Base-by-base conservation (phyloP, 2,113 vertebrate species). In the Oreotragus oreotragus region DNA sequence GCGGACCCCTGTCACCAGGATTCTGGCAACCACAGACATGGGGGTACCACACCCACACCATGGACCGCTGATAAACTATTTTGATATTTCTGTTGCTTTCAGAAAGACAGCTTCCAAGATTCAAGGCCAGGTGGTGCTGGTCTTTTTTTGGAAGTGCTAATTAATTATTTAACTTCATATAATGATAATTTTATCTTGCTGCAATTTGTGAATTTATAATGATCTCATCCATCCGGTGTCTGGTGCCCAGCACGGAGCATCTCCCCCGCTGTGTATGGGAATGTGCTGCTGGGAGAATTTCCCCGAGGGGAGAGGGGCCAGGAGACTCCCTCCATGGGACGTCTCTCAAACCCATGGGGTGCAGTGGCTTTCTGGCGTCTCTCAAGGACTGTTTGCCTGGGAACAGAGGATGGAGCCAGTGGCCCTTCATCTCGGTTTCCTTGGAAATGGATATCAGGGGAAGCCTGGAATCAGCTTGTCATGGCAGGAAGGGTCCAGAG, bases 111-210 rank as follows among this genome's bases (percentile, higher is more conserved):
- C 92, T 97, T 97, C 91, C 92, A 91, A 97, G 97, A 97, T 91
- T 66, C 53, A 66, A 96, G 95, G 43, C 97, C 97, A 98, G 98
- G 97, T 98, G 97, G 97, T 97, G 94, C 86, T 76, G 93, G 95
- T 96, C 97, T 98, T 98, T 98, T 98, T 98, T 97, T 97, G 92
- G 97, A 98, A 98, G 96, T 97, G 85, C 97, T 98, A 98, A 98
- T 98, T 98, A 98, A 98, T 98, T 98, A 98, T 98, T 98, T 98
- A 98, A 97, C 96, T 98, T 95, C 92, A 97, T 90, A 90, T 96
- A 97, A 98, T 96, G 96, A 98, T 98, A 97, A 98, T 98, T 97
- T 96, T 98, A 97, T 98, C 97, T 98, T 88, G 86, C 97, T 98
- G 96, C 94, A 57, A 88, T 95, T 98, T 97, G 90, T 96, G 94